Conservation (phyloP, 1,140 invertebrate genomes). For the Nebria ingens region DNA sequence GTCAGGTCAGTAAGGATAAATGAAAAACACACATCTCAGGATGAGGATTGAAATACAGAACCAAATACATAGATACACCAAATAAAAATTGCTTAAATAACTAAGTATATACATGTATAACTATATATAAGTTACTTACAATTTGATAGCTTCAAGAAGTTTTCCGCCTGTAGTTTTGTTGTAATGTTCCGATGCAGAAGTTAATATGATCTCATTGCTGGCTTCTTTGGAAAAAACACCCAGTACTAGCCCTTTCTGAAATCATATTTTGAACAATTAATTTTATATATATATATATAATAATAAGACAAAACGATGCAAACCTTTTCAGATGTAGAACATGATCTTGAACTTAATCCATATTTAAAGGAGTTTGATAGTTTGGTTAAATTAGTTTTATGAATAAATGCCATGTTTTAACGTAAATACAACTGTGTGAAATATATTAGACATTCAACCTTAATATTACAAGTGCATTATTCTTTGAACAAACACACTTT, state of each 20-base stretch:
- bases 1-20: slow-evolving; percentile 17
- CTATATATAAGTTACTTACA: slow-evolving; percentile 38
- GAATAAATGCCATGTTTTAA: neutral
- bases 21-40: neutral
- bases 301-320: neutral
- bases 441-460: neutral
- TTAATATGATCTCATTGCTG: slow-evolving; percentile 36
- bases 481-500: too few species aligned
- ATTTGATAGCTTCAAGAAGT: slow-evolving; percentile 37
- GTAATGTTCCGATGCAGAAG: slow-evolving; percentile 39
- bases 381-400: neutral
- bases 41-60: too few species aligned
- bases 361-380: neutral
- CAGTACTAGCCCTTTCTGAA: slow-evolving; percentile 43
- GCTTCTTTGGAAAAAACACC: slow-evolving; percentile 42
- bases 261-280: slow-evolving; percentile 18
- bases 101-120: neutral
- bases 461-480: too few species aligned
- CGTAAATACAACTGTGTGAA: neutral
- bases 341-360: neutral
- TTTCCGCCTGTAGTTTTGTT: slow-evolving; percentile 39
- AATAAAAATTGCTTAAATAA: slow-evolving; percentile 13
- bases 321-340: neutral
- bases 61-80: slow-evolving; percentile 9
- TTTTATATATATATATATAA: neutral